Evolutionary conservation across 2,113 vertebrate species (phyloP), one percentile per base, ranked within the genome.

Genomic region (Channa argus): DNA sequence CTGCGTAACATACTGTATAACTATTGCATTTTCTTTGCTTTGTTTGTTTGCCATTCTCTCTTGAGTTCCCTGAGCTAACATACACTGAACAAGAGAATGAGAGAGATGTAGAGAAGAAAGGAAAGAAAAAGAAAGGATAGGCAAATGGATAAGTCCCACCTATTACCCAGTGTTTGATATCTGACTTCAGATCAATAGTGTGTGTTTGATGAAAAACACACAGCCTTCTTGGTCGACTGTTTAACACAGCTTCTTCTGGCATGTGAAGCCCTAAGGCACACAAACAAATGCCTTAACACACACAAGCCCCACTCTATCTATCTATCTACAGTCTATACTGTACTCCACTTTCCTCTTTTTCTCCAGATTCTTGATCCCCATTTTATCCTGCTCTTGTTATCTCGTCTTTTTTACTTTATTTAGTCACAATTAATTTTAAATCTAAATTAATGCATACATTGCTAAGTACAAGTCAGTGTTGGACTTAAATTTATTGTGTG

Each of bases 141-240:
- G 33, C 55, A 45, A 15, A 24, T 56, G 59, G 82, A 38, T 71
- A 74, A 85, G 83, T 80, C 68, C 45, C 60, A 58, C 61, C 71
- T 37, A 71, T 54, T 71, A 82, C 50, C 45, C 24, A 4, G 41
- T 68, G 59, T 82, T 80, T 82, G 75, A 80, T 78, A 72, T 83
- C 66, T 68, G 74, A 79, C 64, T 70, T 50, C 63, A 70, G 70
- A 85, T 88, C 84, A 72, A 85, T 88, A 83, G 8, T 62, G 41
- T 71, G 60, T 68, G 73, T 80, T 66, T 80, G 75, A 78, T 65
- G 69, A 53, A 37, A 82, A 61, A 72, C 70, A 74, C 44, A 65
- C 44, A 64, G 51, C 8, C 64, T 58, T 83, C 58, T 63, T 54
- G 62, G 5, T 44, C 46, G 56, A 49, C 62, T 51, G 41, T 78